A percentile compares a stretch with the other conserved stretches of the same genome.
Conservation (phyloP, 2,797 vertebrate genomes). For the Pipistrellus pygmaeus region DNA sequence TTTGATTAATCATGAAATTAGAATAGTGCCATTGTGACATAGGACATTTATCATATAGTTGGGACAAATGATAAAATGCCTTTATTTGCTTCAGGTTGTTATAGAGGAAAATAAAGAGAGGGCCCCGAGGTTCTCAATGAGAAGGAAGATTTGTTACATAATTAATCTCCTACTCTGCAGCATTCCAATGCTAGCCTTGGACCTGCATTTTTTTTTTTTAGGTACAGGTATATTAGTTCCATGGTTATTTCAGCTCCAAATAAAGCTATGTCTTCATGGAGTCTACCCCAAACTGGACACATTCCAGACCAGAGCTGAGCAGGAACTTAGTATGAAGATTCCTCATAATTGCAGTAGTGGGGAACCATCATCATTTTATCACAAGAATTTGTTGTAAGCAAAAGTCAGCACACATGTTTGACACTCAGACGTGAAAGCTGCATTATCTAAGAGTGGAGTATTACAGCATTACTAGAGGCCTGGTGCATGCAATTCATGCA, state of each 20-base stretch:
- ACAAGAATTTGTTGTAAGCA: not conserved
- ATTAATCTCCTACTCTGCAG: rapidly evolving
- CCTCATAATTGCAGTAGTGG: not conserved
- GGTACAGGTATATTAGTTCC: not conserved
- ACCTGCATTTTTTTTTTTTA: not conserved
- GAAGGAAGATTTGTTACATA: not conserved
- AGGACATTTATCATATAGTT: not conserved
- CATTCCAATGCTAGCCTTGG: not conserved
- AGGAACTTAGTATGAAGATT: not conserved
- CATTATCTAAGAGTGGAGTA: not conserved
- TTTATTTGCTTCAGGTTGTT: not conserved
- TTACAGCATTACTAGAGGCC: not conserved
- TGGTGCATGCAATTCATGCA: too few species aligned
- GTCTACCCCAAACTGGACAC: rapidly evolving
- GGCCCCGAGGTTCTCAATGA: not conserved
- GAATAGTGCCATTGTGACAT: not conserved
- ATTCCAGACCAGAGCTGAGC: not conserved
- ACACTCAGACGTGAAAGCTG: rapidly evolving
- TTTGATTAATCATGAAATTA: constrained; percentile 35
- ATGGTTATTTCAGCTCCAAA: not conserved
- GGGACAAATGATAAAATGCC: not conserved
- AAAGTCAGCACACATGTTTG: not conserved
- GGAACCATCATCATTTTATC: not conserved
- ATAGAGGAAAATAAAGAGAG: not conserved
- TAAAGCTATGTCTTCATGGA: not conserved